Base-by-base conservation (phyloP, 2,113 vertebrate species). In the Rhynchomys soricoides region DNA sequence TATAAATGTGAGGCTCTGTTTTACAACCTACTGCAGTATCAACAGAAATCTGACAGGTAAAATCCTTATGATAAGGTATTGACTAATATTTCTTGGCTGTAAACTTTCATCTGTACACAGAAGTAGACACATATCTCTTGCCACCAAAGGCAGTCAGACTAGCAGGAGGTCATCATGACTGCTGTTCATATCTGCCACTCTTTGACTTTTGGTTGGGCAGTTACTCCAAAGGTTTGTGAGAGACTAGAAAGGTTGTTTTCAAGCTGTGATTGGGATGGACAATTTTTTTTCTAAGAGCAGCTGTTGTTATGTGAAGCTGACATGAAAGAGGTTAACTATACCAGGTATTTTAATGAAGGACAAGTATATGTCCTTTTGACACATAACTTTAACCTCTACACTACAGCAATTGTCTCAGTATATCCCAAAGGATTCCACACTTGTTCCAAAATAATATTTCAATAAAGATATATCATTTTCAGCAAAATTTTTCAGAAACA, bases 11-110 rank as follows among this genome's bases (percentile, higher is more conserved):
- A 85, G 1, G 9, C 71, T 83, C 40, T 48, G 7, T 43, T 85
- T 86, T 78, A 93, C 87, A 74, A 15, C 7, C n/a, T 66, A 2
- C 4, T 73, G 5, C 37, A 57, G 26, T 43, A 66, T 55, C 48
- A 70, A 78, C 16, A 89, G 70, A 85, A 59, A 37, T 43, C 52
- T 86, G 59, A 89, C 17, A 57, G 77, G 64, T 29, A 64, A 74
- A 91, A 86, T 91, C 16, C 31, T 74, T 85, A 71, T 94, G 52
- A 71, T 85, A 59, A 81, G 31, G 4, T 94, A 93, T 59, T 91
- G 82, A 93, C 89, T 50, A 86, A 86, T 64, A 19, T 34, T 70
- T 66, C 85, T 29, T 73, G 17, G 26, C 15, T 45, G 10, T 22
- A 57, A 70, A 31, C 45, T 43, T 89, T 87, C 66, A 45, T 57